Evolutionary conservation across 2,888 invertebrate species (phyloP), one percentile per base, ranked within the genome.

Genomic region (Thera obeliscata): DNA sequence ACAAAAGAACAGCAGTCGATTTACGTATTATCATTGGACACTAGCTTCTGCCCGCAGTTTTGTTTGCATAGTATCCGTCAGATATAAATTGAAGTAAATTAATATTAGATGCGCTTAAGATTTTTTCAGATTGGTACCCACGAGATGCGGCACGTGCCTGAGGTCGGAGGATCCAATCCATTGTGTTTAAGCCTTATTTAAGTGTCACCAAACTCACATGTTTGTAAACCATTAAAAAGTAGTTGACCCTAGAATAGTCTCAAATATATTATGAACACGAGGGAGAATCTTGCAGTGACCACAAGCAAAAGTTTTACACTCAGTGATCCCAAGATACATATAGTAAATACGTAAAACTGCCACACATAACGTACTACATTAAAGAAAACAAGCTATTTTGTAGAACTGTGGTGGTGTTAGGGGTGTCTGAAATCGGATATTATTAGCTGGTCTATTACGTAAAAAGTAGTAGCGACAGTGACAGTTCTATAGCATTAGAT

Each of bases 261-360:
- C 12, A 50, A 50, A 22, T 50, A 50, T 4, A 50, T 49, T 49
- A 36, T n/a, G 35, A 58, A 35, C n/a, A 36, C 48, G 35, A 58
- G 36, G 35, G 48, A 49, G 4, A 9, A 8, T 58, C 43, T 46
- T 4, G 58, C n/a, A n/a, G n/a, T n/a, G 48, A 48, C 35, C 48
- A 0, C 46, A 58, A 48, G 48, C 48, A 58, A 49, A 49, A 48
- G 58, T 58, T 58, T 11, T 49, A 58, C n/a, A 58, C 22, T 36
- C 58, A 48, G 35, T 35, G n/a, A 48, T 48, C 58, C 35, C 2
- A 36, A 48, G 58, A 48, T 57, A 57, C 22, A 46, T 11, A 57
- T 48, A 11, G 33, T 11, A 6, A 35, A 57, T 46, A 57, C 33
- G 22, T 57, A 38, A 38, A 12, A 56, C 38, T 12, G 12, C 38